These are phyloP conservation scores for Rattus rattus DNA, from an alignment of 2,113 vertebrate species.

Conservation along the genomic window DNA sequence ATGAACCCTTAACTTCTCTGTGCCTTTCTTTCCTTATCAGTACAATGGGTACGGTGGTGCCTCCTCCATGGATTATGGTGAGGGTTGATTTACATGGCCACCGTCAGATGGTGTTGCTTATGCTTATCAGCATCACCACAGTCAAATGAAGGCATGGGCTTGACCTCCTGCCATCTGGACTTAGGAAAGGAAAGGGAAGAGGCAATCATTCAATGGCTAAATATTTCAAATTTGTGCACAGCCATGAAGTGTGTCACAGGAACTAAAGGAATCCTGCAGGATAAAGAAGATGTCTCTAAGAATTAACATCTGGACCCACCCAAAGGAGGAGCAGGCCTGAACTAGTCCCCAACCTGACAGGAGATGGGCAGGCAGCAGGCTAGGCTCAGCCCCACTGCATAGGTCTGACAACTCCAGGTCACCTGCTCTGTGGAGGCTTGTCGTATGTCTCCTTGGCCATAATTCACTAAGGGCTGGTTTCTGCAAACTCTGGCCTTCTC, in stretches of 20 bases:
- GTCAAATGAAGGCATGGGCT: neutral
- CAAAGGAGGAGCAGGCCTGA: neutral
- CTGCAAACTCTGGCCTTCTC: neutral
- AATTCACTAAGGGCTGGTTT: neutral
- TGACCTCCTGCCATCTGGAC: neutral
- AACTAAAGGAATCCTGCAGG: neutral
- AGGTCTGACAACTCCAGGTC: accelerated
- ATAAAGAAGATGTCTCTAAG: neutral
- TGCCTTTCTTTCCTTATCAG: neutral
- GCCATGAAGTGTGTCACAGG: neutral
- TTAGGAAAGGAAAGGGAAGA: neutral
- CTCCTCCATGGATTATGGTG: neutral
- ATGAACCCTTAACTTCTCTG: neutral
- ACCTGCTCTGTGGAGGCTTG: neutral
- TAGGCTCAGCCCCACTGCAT: neutral
- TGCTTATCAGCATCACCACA: neutral
- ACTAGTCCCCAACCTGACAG: neutral
- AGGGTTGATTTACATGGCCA: neutral
- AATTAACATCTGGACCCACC: neutral
- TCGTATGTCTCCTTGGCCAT: accelerated
- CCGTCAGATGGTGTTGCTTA: neutral
- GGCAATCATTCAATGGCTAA: neutral
- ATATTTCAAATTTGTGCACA: neutral
- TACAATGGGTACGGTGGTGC: neutral
- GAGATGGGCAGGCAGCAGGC: neutral